These are phyloP conservation scores for Porites rus DNA, from an alignment of 92 coral and sea anemone genomes.

Conservation along the genomic window DNA sequence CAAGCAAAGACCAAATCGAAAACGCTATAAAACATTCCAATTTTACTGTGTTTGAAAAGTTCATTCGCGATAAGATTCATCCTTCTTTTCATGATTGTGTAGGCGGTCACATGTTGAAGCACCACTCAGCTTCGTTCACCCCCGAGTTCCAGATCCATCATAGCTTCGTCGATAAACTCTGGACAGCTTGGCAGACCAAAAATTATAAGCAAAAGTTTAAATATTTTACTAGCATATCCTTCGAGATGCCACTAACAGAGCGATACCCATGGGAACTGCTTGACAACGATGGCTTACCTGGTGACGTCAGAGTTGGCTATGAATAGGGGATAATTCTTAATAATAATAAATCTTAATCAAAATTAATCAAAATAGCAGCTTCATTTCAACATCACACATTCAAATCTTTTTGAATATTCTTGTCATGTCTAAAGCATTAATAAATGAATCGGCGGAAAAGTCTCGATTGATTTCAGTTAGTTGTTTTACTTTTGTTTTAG, in stretches of 20 bases:
- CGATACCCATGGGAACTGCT: constrained; percentile 80
- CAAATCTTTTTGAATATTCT: too few relatives aligned
- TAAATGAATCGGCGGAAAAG: too few relatives aligned
- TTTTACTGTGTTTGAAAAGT: constrained; percentile 62
- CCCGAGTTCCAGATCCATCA: constrained; percentile 94
- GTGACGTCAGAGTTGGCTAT: constrained; percentile 62
- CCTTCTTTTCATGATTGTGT: constrained; percentile 78
- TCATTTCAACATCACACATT: too few relatives aligned
- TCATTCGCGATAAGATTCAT: constrained; percentile 67
- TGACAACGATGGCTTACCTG: constrained; percentile 79
- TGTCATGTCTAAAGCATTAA: too few relatives aligned
- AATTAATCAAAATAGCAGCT: too few relatives aligned
- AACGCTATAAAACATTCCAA: constrained; percentile 5
- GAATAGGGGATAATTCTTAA: not conserved
- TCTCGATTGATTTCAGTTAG: too few relatives aligned
- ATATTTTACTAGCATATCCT: constrained; percentile 56
- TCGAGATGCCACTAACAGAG: constrained; percentile 69
- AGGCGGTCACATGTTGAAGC: constrained; percentile 67
- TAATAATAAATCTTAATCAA: not conserved
- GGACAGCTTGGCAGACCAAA: constrained; percentile 81
- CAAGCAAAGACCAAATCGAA: constrained; percentile 39
- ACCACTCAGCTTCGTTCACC: constrained; percentile 69
- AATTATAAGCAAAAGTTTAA: constrained; percentile 50
- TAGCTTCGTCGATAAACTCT: constrained; percentile 86
- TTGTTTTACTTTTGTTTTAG: too few relatives aligned